Conservation (phyloP, 2,797 vertebrate species). For the Lepus townsendii region DNA sequence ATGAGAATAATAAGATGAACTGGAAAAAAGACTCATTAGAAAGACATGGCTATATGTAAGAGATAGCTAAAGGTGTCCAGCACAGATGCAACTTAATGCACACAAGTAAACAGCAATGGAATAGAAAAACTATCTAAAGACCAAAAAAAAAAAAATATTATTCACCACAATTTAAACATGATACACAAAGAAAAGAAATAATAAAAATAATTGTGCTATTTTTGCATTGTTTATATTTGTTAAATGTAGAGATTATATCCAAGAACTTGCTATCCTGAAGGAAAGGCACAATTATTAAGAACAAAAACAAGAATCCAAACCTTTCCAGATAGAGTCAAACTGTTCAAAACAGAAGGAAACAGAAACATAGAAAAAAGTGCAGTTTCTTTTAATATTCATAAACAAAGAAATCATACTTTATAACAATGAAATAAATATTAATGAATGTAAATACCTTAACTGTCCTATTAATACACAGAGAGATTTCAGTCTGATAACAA, state of each 20-base stretch:
- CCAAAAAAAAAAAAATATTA: background rate
- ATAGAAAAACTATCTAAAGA: background rate
- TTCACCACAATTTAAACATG: background rate
- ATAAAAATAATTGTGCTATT: background rate
- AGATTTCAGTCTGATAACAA: background rate
- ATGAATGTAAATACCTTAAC: background rate
- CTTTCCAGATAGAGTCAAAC: background rate
- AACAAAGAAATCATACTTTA: background rate
- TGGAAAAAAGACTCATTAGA: background rate
- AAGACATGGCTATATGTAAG: slow-evolving; percentile 10
- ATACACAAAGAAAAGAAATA: background rate
- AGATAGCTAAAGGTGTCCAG: background rate
- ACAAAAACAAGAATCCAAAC: background rate
- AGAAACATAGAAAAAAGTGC: background rate
- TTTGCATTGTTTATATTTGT: background rate
- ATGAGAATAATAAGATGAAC: background rate
- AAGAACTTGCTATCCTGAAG: background rate
- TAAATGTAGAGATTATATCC: background rate
- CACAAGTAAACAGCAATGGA: background rate
- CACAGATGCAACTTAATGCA: background rate
- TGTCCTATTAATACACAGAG: background rate
- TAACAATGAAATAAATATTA: background rate
- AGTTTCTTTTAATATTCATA: background rate
- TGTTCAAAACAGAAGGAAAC: slow-evolving; percentile 1
- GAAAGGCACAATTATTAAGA: background rate